Evolutionary conservation across 2,797 vertebrate genomes (phyloP).

Genomic region (Lates japonicus): DNA sequence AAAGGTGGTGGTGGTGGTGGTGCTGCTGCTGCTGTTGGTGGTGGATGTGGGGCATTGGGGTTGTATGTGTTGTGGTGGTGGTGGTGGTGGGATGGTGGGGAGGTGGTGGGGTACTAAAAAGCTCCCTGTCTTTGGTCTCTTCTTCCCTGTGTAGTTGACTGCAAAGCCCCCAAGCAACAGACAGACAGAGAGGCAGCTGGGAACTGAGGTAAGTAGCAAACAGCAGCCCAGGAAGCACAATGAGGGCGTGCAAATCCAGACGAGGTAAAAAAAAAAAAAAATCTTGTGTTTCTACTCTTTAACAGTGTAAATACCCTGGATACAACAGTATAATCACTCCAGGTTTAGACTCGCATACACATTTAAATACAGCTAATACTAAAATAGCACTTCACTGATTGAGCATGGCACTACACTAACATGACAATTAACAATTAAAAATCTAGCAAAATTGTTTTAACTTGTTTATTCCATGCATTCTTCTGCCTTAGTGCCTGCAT

Average conservation of each 20-base stretch:
- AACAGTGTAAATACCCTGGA: constrained; percentile 1
- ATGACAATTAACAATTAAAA: neutral
- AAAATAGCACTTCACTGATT: neutral
- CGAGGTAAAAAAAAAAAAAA: constrained; percentile 3
- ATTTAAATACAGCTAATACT: neutral
- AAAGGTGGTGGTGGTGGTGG: constrained; percentile 53
- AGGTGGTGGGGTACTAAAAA: constrained; percentile 55
- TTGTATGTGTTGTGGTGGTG: constrained; percentile 60
- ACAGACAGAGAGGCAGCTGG: constrained; percentile 74
- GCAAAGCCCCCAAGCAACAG: constrained; percentile 76
- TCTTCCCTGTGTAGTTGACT: constrained; percentile 78
- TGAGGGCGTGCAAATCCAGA: constrained; percentile 32
- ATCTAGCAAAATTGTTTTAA: neutral
- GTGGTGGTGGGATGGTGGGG: constrained; percentile 23
- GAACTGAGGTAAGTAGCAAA: constrained; percentile 62
- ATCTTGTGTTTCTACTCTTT: constrained; percentile 13
- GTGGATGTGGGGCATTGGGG: constrained; percentile 53
- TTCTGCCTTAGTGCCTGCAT: neutral
- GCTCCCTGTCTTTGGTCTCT: constrained; percentile 78
- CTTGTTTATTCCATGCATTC: neutral
- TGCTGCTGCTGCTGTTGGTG: constrained; percentile 47
- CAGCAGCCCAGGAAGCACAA: constrained; percentile 61
- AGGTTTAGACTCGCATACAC: neutral
- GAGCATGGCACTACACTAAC: neutral
- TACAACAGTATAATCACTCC: constrained; percentile 4